phyloP scores from a whole-genome alignment of 1,140 invertebrate genomes.

The Musca vetustissima region DNA sequence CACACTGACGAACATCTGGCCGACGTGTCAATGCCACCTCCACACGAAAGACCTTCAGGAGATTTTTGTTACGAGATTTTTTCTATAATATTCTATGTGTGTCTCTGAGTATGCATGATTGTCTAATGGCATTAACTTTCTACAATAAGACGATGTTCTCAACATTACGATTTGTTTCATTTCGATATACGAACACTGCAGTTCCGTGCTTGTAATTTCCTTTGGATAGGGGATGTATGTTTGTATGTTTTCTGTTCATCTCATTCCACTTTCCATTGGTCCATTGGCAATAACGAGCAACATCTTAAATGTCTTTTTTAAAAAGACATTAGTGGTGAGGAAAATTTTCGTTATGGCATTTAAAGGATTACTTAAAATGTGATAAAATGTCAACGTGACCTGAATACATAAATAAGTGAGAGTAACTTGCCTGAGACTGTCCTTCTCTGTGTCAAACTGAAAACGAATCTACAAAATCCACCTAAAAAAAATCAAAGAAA shows the following conservation, averaged over 20 bases:
- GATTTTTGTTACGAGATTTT: background rate
- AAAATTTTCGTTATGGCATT: slow-evolving; percentile 25
- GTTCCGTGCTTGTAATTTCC: too few species aligned
- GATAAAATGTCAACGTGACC: slow-evolving; percentile 29
- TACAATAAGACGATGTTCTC: background rate
- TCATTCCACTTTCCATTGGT: background rate
- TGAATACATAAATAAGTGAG: slow-evolving; percentile 26
- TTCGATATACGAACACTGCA: too few species aligned
- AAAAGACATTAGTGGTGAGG: slow-evolving; percentile 23
- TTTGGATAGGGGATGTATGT: too few species aligned
- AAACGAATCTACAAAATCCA: too few species aligned
- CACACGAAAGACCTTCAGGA: too few species aligned
- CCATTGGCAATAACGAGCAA: background rate
- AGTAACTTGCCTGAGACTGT: background rate
- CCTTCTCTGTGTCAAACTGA: too few species aligned
- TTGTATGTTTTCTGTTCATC: background rate
- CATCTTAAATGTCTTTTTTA: slow-evolving; percentile 21
- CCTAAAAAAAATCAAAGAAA: background rate
- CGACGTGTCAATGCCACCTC: too few species aligned
- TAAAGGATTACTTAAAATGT: slow-evolving; percentile 28
- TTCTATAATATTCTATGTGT: background rate
- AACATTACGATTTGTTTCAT: too few species aligned
- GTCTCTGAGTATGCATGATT: too few species aligned
- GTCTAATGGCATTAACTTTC: slow-evolving; percentile 1
- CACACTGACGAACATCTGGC: background rate